Percentiles rank a stretch among this genome's conserved stretches.
phyloP scores from a whole-genome alignment of 2,113 vertebrate species.

The Pagrus major region DNA sequence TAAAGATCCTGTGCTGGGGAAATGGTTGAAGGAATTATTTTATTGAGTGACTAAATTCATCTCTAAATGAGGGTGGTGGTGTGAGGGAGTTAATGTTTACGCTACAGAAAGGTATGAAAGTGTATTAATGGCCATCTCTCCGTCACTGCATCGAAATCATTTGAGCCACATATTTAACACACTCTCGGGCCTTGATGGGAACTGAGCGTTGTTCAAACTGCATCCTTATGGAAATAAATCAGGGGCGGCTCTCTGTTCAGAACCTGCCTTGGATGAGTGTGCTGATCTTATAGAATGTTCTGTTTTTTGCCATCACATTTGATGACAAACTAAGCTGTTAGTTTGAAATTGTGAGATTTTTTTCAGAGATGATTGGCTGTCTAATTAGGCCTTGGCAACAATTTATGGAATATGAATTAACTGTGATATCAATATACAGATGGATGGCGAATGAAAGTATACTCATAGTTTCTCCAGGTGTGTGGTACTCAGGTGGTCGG shows the following conservation, averaged over 20 bases:
- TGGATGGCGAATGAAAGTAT: background rate
- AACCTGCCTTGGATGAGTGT: background rate
- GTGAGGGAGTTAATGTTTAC: conserved; percentile 47
- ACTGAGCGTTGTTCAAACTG: conserved; percentile 3
- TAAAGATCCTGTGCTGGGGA: background rate
- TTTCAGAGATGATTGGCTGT: background rate
- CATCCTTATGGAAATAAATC: background rate
- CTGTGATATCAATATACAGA: background rate
- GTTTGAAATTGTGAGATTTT: background rate
- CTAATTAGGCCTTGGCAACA: background rate
- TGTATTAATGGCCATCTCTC: conserved; percentile 68
- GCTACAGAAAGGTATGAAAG: conserved; percentile 67
- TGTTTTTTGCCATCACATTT: background rate
- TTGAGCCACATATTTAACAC: conserved; percentile 49
- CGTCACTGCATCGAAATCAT: conserved; percentile 50
- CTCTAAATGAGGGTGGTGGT: too few species aligned
- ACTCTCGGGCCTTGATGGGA: background rate
- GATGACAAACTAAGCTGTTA: background rate
- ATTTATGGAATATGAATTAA: background rate
- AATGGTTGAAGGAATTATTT: conserved; percentile 29
- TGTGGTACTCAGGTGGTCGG: background rate
- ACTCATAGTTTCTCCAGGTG: background rate
- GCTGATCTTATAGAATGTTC: background rate
- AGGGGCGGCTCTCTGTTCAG: background rate
- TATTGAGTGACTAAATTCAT: background rate